Percentiles rank a stretch among this genome's conserved stretches.
These are phyloP conservation scores for Mastomys natalensis DNA, from an alignment of 2,113 vertebrate species.

Conservation along the genomic window DNA sequence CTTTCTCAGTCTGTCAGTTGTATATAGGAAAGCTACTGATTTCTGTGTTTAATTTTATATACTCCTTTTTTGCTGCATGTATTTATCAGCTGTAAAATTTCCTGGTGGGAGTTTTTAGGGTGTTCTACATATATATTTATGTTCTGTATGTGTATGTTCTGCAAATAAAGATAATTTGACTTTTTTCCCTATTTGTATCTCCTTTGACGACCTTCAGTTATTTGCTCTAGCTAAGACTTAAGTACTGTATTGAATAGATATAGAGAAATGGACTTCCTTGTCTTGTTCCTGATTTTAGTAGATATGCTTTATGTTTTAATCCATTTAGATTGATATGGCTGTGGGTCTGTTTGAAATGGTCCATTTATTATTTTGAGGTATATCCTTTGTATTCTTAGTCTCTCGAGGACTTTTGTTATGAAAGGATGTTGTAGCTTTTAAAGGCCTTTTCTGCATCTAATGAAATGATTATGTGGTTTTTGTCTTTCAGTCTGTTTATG, in stretches of 20 bases:
- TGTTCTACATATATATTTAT: too few species aligned
- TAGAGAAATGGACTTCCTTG: background rate
- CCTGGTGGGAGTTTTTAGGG: background rate
- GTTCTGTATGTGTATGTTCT: background rate
- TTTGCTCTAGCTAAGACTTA: background rate
- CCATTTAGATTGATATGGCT: background rate
- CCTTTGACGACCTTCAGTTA: background rate
- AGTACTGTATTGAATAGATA: background rate
- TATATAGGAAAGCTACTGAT: background rate
- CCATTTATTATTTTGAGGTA: background rate
- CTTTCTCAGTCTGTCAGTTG: background rate
- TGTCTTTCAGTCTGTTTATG: background rate
- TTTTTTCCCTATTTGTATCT: background rate
- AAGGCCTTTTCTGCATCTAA: background rate
- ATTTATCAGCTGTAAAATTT: background rate
- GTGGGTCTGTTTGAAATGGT: background rate
- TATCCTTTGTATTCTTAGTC: background rate
- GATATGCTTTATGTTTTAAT: background rate
- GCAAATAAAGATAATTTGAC: background rate
- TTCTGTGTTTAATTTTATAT: background rate
- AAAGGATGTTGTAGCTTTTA: background rate
- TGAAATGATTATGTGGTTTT: background rate
- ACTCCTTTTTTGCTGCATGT: background rate
- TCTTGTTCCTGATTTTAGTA: background rate
- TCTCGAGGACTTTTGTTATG: background rate